Evolutionary conservation across 2,888 invertebrate genomes (phyloP), one percentile per base, ranked within the genome.

Genomic region (Petrolisthes cinctipes): DNA sequence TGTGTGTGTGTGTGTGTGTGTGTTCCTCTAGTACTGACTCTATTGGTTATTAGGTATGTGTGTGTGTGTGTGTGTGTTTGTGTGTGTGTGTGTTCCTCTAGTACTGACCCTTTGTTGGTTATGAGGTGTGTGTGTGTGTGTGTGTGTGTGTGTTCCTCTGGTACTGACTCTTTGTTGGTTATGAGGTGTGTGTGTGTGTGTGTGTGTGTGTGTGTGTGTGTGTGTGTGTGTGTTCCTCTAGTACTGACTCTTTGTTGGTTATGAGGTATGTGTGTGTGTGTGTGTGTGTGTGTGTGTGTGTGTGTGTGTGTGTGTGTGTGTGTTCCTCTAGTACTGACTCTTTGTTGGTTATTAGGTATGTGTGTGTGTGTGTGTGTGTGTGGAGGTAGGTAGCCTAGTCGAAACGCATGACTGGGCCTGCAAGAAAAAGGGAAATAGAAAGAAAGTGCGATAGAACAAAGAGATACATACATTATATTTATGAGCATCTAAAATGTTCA

Each of bases 151-250:
- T 61, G 14, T 9, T 14, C 14, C 61, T 9, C 61, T 14, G 6
- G 61, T 61, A 61, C 61, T 6, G 61, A 9, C 6, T 14, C 61
- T 9, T 61, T 61, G 61, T 14, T 61, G 14, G 61, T n/a, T n/a
- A 14, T 61, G 61, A 61, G 14, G 7, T 61, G 61, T 61, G 61
- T 61, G 61, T 61, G 61, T 61, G 61, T 61, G 61, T 61, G 61
- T 61, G 61, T 61, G 61, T 61, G 61, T 61, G 61, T 61, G 61
- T 61, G 61, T 61, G 61, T 61, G 61, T 61, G 61, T 61, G 61
- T 61, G 61, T 61, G 61, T 61, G 61, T 61, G 61, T 61, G 61
- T 61, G 61, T 61, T 6, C 6, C 61, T 14, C 7, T 61, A 61
- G 61, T 61, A 9, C 61, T 14, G n/a, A n/a, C n/a, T n/a, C n/a